Base-by-base conservation (phyloP, 2,113 vertebrate species). In the Silurus asotus region DNA sequence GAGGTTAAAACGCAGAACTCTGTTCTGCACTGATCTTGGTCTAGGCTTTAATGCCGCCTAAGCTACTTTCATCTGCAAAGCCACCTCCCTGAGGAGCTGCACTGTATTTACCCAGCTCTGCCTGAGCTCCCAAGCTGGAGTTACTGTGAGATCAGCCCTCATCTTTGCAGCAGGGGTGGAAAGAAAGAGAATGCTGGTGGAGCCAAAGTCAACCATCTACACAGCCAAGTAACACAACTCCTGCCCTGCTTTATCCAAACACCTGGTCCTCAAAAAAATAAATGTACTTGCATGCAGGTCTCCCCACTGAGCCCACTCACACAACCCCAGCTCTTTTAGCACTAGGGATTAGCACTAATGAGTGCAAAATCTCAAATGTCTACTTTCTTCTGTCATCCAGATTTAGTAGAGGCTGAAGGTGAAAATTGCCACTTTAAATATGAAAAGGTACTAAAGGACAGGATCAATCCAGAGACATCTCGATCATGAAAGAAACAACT, bases 181-280 rank as follows among this genome's bases (percentile, higher is more conserved):
- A 87, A 88, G 70, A 83, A 88, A 91, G 88, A 70, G 65, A 87
- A 72, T 78, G 59, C 25, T 5, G 25, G 78, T 69, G 89, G 86
- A 89, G 93, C 93, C 93, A 95, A 94, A 92, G 91, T 87, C 89
- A 94, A 93, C 90, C 88, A 62, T 86, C 69, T 82, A 37, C 61
- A 72, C 19, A 51, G 93, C 92, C 91, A 92, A 93, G 81, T 87
- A 83, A 87, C 85, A 92, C 89, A 91, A 83, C 84, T 86, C 83
- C 85, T 81, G 90, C 89, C 81, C 86, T 70, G 85, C 83, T 88
- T 83, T 90, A 85, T 89, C 81, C 87, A 91, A 90, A 91, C 86
- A 91, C 83, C 85, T 72, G 72, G 23, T 74, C 82, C 88, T 84
- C 81, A 87, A 90, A 88, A 88, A 92, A 91, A 91, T 88, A 89